phyloP scores from a whole-genome alignment of 2,113 vertebrate species.

The Tringa solitaria region DNA sequence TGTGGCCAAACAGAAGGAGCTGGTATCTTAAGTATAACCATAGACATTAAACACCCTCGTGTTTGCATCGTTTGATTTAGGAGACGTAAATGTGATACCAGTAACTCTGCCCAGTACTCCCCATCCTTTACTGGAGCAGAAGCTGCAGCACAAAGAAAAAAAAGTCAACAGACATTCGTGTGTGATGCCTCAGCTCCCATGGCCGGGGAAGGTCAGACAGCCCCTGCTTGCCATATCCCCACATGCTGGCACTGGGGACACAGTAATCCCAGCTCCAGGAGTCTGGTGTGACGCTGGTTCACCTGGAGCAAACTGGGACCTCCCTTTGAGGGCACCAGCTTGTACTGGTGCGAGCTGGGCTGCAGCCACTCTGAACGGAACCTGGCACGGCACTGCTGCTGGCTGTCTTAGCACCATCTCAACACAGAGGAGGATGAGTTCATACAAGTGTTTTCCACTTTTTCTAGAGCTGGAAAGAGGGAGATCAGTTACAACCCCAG shows the following conservation, averaged over 20 bases:
- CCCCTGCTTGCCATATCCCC: neutral
- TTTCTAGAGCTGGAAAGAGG: neutral
- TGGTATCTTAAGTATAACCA: neutral
- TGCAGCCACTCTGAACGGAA: neutral
- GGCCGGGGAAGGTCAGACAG: accelerated
- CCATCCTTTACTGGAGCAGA: neutral
- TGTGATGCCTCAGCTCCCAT: neutral
- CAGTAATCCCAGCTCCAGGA: neutral
- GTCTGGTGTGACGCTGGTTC: neutral
- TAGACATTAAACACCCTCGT: accelerated
- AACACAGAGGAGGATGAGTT: neutral
- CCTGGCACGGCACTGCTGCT: neutral
- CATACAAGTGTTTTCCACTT: neutral
- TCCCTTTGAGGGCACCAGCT: neutral
- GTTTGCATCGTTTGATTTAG: neutral
- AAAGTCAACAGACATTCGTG: neutral
- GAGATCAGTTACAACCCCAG: neutral
- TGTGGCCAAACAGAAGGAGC: neutral
- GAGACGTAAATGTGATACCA: neutral
- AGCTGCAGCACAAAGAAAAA: neutral
- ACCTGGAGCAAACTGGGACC: neutral
- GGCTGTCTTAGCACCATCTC: neutral
- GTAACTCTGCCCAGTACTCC: neutral
- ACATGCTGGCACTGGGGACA: neutral
- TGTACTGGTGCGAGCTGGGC: neutral